Evolutionary conservation across 2,888 invertebrate genomes (phyloP).

Genomic region (Elegia similella): DNA sequence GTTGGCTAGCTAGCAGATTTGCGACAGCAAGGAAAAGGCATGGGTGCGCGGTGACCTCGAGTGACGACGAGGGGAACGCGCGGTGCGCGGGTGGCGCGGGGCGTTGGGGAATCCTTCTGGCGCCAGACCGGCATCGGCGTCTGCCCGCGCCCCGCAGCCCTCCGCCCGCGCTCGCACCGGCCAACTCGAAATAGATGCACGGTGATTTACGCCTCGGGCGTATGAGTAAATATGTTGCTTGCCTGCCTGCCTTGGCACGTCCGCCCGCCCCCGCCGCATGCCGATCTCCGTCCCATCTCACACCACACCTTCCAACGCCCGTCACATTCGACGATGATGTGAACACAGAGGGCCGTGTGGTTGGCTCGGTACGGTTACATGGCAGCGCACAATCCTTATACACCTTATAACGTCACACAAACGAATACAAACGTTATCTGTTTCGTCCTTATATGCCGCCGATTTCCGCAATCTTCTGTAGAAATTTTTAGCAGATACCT

Average conservation of each 20-base stretch:
- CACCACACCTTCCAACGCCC: conserved; percentile 26
- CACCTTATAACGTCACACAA: not conserved
- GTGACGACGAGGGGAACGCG: conserved; percentile 38
- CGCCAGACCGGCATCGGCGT: conserved; percentile 80
- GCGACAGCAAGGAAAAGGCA: conserved; percentile 42
- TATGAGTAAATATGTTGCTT: conserved; percentile 77
- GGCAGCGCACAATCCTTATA: not conserved
- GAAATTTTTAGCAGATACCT: too few species aligned
- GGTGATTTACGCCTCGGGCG: conserved; percentile 79
- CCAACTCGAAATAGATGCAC: conserved; percentile 79
- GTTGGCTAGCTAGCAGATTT: conserved; percentile 32
- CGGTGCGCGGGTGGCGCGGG: conserved; percentile 48
- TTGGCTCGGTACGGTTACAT: not conserved
- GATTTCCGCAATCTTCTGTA: too few species aligned
- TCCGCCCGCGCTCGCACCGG: conserved; percentile 54
- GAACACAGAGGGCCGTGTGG: conserved; percentile 6
- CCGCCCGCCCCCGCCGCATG: conserved; percentile 68
- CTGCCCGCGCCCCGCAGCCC: conserved; percentile 66
- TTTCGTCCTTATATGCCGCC: too few species aligned
- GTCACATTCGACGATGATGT: conserved; percentile 16
- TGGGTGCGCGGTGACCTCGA: conserved; percentile 58
- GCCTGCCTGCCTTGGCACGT: conserved; percentile 78
- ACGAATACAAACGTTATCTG: not conserved
- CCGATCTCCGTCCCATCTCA: conserved; percentile 52
- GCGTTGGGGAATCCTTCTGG: conserved; percentile 83